These are phyloP conservation scores for Diabrotica undecimpunctata DNA, from an alignment of 1,140 invertebrate genomes.

Conservation along the genomic window DNA sequence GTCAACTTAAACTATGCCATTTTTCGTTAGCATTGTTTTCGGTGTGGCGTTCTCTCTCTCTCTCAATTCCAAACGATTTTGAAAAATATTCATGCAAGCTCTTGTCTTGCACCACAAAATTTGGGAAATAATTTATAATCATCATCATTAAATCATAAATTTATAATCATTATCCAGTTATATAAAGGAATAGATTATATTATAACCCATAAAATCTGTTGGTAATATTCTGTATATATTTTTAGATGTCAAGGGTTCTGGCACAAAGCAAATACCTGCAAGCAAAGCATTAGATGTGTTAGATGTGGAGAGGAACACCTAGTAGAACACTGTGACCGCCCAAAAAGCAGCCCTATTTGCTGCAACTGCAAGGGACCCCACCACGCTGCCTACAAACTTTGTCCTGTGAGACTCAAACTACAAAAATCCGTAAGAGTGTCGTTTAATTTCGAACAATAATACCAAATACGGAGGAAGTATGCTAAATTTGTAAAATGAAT, in stretches of 20 bases:
- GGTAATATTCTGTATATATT: not conserved
- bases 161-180: no score
- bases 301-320: conserved; percentile 53
- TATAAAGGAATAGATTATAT: no score
- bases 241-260: conserved; percentile 54
- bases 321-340: conserved; percentile 51
- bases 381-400: conserved; percentile 50
- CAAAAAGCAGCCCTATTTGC: conserved; percentile 52
- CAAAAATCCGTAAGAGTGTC: conserved; percentile 50
- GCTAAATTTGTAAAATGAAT: not conserved
- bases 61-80: no score
- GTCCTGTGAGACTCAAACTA: conserved; percentile 53
- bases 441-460: conserved; percentile 43
- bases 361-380: conserved; percentile 55
- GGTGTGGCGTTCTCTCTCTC: no score
- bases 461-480: not conserved
- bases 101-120: no score
- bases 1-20: no score
- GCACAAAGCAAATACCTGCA: conserved; percentile 54
- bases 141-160: no score
- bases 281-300: conserved; percentile 52
- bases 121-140: no score
- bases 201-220: no score
- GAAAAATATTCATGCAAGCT: no score
- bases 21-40: no score